Conservation (phyloP, 2,888 invertebrate genomes). For the Atethmia centrago region DNA sequence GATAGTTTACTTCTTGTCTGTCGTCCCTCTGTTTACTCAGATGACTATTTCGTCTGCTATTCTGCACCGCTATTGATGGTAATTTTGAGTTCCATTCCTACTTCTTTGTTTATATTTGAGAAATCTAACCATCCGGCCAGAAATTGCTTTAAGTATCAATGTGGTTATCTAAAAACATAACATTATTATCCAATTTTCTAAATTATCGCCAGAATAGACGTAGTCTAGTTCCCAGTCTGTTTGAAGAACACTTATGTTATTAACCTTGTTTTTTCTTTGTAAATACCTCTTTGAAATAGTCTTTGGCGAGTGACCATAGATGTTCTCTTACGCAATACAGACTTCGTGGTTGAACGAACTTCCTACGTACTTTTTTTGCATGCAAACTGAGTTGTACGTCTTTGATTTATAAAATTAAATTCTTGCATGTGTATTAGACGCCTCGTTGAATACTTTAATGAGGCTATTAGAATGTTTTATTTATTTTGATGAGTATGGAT, state of each 20-base stretch:
- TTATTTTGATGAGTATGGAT: conserved; percentile 12
- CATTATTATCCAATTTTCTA: conserved; percentile 31
- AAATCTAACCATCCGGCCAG: not conserved
- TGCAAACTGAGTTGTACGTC: conserved; percentile 38
- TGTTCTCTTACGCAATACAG: conserved; percentile 56
- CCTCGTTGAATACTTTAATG: conserved; percentile 41
- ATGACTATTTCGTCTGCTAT: not conserved
- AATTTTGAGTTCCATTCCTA: too few relatives aligned
- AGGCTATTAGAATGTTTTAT: conserved; percentile 18
- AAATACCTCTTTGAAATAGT: conserved; percentile 32
- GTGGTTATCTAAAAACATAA: conserved; percentile 9
- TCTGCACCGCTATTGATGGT: not conserved
- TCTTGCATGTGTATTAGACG: conserved; percentile 30
- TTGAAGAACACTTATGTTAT: conserved; percentile 30
- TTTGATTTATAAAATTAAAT: conserved; percentile 43
- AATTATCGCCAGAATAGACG: conserved; percentile 36
- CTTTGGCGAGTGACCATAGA: conserved; percentile 40
- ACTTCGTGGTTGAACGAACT: conserved; percentile 63
- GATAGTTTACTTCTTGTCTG: not conserved
- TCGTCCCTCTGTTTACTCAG: conserved; percentile 4
- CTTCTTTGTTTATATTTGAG: not conserved
- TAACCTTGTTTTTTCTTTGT: conserved; percentile 6
- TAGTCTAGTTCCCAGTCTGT: conserved; percentile 39
- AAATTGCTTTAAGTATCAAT: not conserved
- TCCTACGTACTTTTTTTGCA: conserved; percentile 52